These are phyloP conservation scores for Aegithalos caudatus DNA, from an alignment of 2,113 vertebrate species.

Conservation along the genomic window DNA sequence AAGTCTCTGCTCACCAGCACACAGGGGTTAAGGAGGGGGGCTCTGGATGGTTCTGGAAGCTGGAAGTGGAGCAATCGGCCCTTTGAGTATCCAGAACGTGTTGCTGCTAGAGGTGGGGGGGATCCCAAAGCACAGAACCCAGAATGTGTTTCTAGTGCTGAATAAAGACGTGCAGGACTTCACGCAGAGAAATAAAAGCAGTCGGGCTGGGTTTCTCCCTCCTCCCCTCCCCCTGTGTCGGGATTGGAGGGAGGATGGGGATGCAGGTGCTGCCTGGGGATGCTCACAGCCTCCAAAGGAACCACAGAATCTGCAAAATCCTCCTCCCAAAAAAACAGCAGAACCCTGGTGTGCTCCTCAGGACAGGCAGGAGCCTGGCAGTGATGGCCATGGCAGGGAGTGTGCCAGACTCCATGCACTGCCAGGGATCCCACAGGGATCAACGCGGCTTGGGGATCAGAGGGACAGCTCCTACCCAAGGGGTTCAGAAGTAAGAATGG, in stretches of 20 bases:
- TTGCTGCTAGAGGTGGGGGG: not conserved
- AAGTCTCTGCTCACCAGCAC: not conserved
- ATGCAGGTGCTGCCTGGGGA: not conserved
- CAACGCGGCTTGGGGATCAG: accelerated
- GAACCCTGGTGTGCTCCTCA: not conserved
- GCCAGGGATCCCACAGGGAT: not conserved
- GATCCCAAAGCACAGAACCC: not conserved
- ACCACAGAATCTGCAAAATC: not conserved
- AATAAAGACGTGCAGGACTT: not conserved
- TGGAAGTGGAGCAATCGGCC: not conserved
- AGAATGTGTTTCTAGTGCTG: not conserved
- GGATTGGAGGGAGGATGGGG: not conserved
- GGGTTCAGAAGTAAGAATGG: not conserved
- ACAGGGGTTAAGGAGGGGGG: not conserved
- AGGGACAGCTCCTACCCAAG: accelerated
- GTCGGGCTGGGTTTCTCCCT: not conserved
- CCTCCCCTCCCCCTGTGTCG: accelerated
- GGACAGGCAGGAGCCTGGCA: not conserved
- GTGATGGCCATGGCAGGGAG: accelerated
- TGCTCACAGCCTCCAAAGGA: not conserved
- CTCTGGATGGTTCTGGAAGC: not conserved
- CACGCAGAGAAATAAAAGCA: accelerated
- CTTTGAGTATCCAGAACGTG: accelerated
- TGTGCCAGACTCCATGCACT: not conserved
- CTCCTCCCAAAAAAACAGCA: accelerated